A percentile compares a stretch with the other conserved stretches of the same genome.
Evolutionary conservation across 1,140 invertebrate genomes (phyloP).

Genomic region (Apis dorsata): DNA sequence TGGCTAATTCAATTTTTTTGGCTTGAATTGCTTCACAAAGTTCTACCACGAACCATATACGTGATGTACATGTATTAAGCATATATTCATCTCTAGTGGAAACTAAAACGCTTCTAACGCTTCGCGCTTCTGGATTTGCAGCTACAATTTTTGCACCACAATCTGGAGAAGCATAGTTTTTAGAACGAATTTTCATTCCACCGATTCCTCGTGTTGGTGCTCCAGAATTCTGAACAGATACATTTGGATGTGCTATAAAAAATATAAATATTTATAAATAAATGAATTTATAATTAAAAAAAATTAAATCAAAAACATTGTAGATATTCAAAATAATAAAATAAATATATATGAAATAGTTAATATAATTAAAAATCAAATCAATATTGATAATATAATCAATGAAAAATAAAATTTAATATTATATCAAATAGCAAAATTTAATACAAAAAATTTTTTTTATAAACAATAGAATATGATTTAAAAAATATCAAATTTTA

Average conservation of each 20-base stretch:
- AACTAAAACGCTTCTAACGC: constrained; percentile 91
- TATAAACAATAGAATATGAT: too few species aligned
- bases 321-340: too few species aligned
- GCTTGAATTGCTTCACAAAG: constrained; percentile 98
- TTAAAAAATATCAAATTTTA: too few species aligned
- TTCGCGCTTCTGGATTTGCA: constrained; percentile 94
- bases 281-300: neutral
- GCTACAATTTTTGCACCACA: constrained; percentile 98
- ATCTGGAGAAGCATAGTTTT: constrained; percentile 96
- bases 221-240: constrained; percentile 75
- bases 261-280: constrained; percentile 1
- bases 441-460: too few species aligned
- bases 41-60: constrained; percentile 98
- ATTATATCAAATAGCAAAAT: too few species aligned
- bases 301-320: neutral
- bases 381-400: too few species aligned
- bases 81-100: constrained; percentile 97
- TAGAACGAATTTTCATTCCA: constrained; percentile 86
- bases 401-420: too few species aligned
- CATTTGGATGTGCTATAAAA: constrained; percentile 75
- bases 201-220: constrained; percentile 67
- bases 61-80: constrained; percentile 95
- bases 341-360: neutral
- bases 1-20: constrained; percentile 96
- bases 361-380: neutral